Evolutionary conservation across 1,140 invertebrate species (phyloP).

Genomic region (Anastrepha ludens): DNA sequence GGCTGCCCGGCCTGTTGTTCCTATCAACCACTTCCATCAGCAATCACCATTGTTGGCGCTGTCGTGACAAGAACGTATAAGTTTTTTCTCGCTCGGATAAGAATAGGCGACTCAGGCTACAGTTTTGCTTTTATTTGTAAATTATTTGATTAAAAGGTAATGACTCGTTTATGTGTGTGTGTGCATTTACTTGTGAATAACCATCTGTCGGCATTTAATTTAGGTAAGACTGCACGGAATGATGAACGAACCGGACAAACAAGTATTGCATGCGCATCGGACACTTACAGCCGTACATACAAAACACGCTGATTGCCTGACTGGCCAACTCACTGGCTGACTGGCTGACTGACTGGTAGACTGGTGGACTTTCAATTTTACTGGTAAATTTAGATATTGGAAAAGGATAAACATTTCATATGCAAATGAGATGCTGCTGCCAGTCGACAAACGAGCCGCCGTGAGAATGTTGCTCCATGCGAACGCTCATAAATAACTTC

Average conservation of each 20-base stretch:
- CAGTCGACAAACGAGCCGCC: not conserved
- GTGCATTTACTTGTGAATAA: not conserved
- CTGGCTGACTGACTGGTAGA: not conserved
- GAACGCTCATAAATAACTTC: not conserved
- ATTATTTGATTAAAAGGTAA: not conserved
- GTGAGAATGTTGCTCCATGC: not conserved
- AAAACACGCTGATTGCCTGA: not conserved
- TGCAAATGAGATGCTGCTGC: constrained; percentile 36
- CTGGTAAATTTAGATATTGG: constrained; percentile 15
- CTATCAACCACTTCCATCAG: constrained; percentile 6
- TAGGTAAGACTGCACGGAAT: not conserved
- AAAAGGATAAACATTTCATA: constrained; percentile 32
- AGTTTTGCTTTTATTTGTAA: not conserved
- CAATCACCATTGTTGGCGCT: not conserved
- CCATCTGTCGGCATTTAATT: constrained; percentile 41
- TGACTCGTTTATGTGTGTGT: not conserved
- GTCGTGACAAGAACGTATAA: not conserved
- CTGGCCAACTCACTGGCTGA: not conserved
- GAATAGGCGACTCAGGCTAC: not conserved
- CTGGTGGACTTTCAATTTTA: not conserved
- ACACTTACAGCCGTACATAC: too few relatives aligned
- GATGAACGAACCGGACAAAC: not conserved
- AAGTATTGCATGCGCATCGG: not conserved
- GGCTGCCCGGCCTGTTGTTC: not conserved
- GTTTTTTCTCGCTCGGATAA: not conserved